Evolutionary conservation across 2,888 invertebrate genomes (phyloP), one percentile per base, ranked within the genome.

Genomic region (Parnassius smintheus): DNA sequence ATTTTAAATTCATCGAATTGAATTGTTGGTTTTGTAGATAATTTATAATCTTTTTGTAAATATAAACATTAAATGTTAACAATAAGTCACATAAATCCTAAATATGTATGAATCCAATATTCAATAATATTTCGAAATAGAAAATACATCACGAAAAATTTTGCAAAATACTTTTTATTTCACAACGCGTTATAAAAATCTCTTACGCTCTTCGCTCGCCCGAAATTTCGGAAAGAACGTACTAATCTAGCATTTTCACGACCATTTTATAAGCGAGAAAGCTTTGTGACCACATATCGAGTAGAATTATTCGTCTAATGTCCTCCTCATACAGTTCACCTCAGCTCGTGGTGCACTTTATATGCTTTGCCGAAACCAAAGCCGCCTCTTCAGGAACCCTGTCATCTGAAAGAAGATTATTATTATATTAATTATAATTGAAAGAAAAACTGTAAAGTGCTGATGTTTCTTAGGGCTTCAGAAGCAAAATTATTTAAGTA

Each of bases 151-250:
- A 82, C 78, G 77, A 83, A 77, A 79, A 73, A 72, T 75, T 78
- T 76, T 72, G 75, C 51, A 79, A 76, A 76, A 75, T 77, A 70
- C 66, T 70, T 69, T 66, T 75, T 75, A 76, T 77, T 85, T 91
- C 89, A 90, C 91, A 90, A 90, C 90, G 83, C 89, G 75, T 86
- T 87, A 85, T 86, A 88, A 86, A 86, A 86, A 83, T 81, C 74
- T 83, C 82, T 83, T 85, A 84, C 82, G 84, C 84, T 81, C 77
- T 75, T 73, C 72, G 71, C 67, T 70, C 74, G 76, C 73, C 72
- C 72, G 65, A 74, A 70, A 71, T 57, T 53, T 56, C 53, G 62
- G 61, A 58, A 49, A 61, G 61, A 60, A 44, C 59, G 48, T 60
- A 60, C 64, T 61, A 62, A 65, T 60, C 72, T 66, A 72, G 70